Evolutionary conservation across 92 coral and sea anemone species (phyloP), one percentile per base, ranked within the genome.

Genomic region (Porites evermanni): DNA sequence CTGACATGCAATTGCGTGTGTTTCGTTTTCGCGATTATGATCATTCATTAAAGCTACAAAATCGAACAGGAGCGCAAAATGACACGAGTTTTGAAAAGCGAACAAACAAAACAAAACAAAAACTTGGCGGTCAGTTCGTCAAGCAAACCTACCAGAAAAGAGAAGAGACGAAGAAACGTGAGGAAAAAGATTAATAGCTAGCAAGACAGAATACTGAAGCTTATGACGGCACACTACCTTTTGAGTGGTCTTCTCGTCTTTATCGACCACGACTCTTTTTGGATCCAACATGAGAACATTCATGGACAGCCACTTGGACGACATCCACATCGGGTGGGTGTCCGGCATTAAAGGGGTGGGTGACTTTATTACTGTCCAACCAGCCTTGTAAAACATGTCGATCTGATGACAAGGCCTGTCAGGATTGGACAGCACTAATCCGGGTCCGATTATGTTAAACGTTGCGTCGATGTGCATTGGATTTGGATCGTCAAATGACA

Each of bases 391-490:
- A 79, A 96, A 96, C 98, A 96, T 91, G 64, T 94, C 95, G 21
- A 96, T 92, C 92, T 94, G 99, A 87, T 87, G 95, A 75, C 98
- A 96, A 38, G 98, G 98, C 52, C 98, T 88, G 60, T 92, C 96
- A 53, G 98, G 99, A 86, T 96, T 96, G 38, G 94, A 89, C 74
- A 96, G 79, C 18, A 96, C 98, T 64, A 96, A 75, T 13, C 98
- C 98, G 8, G 98, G 98, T 11, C 98, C 98, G 53, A 96, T 96
- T 74, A 96, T 83, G 86, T 96, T 96, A 84, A 96, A 94, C 17
- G 98, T 94, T 10, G 96, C 96, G 73, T 96, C 98, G 70, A 96
- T 96, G 72, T 96, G 98, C 98, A 94, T 91, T 3, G 98, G 98
- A 70, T 96, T 96, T 4, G 98, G 98, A 64, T 96, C 98, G 24